Conservation (phyloP, 2,113 vertebrate genomes). For the Platysteira castanea region DNA sequence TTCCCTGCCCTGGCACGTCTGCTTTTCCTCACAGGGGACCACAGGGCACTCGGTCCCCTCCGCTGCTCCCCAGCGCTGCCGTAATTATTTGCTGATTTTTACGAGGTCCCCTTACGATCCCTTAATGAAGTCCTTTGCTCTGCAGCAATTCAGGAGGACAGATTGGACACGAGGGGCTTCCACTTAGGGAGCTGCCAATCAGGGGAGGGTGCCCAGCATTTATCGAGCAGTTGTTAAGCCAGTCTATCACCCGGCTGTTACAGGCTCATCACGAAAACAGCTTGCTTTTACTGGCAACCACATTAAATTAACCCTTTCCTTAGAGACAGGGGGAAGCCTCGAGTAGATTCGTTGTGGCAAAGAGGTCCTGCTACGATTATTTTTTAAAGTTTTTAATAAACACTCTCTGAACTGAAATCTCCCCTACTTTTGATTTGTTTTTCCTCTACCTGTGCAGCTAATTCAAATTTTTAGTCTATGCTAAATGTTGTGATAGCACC, state of each 20-base stretch:
- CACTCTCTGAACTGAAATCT: not conserved
- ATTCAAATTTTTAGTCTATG: not conserved
- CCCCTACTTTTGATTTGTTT: not conserved
- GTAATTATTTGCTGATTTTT: slow-evolving; percentile 51
- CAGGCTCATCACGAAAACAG: slow-evolving; percentile 11
- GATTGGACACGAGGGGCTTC: slow-evolving; percentile 37
- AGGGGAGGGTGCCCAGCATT: not conserved
- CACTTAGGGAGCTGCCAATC: not conserved
- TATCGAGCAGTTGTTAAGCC: not conserved
- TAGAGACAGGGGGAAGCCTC: not conserved
- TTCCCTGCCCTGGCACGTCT: slow-evolving; percentile 37
- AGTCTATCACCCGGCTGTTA: not conserved
- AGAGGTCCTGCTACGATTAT: not conserved
- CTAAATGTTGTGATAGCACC: not conserved
- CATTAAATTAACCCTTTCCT: slow-evolving; percentile 31
- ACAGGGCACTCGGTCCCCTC: not conserved
- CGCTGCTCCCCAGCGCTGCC: not conserved
- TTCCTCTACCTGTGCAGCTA: not conserved
- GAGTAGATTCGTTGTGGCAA: not conserved
- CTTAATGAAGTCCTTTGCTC: slow-evolving; percentile 57
- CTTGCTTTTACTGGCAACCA: not conserved
- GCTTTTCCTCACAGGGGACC: slow-evolving; percentile 47
- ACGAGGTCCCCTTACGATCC: not conserved
- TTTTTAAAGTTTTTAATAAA: not conserved
- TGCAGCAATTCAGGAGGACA: slow-evolving; percentile 17